Evolutionary conservation across 2,113 vertebrate genomes (phyloP), one percentile per base, ranked within the genome.

Genomic region (Sturnus vulgaris): DNA sequence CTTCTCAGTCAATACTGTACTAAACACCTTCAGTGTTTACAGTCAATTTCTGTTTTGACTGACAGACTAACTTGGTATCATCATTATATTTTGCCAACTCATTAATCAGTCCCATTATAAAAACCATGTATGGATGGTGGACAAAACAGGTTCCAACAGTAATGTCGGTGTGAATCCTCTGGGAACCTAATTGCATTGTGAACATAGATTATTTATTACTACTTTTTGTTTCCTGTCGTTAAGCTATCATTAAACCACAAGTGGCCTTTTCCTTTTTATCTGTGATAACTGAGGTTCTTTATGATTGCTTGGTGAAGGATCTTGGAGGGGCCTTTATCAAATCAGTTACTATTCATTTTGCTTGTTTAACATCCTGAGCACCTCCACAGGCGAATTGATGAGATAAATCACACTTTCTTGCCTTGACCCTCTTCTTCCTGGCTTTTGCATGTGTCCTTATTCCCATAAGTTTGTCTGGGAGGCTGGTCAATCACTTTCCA

Each of bases 221-320:
- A 21, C 31, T 80, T 93, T 40, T 57, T 49, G 18, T 72, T 93
- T 93, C 76, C 76, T 75, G 33, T 75, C 82, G 90, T 90, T 72
- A 88, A 82, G 16, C 9, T 90, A n/a, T 57, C 44, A 66, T 81
- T 95, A 83, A 92, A 50, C 42, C 21, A 83, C 39, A 86, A 94
- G 47, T 80, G 52, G 27, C 30, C 52, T 82, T 92, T 94, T 94
- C 75, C 85, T 77, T 92, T 92, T 91, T 55, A 82, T 55, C 71
- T 50, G 23, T 65, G 46, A 49, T 76, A 72, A 46, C 40, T 77
- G 79, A 80, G 21, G 55, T 85, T 65, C 42, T 63, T 77, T 37
- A 12, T 70, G 55, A 69, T 77, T 66, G 77, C 59, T 57, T 55
- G 30, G 31, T 25, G 63, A 69, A 81, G 21, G 27, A 66, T 71